Base-by-base conservation (phyloP, 1,140 invertebrate genomes). In the Scaptomyza graminum region DNA sequence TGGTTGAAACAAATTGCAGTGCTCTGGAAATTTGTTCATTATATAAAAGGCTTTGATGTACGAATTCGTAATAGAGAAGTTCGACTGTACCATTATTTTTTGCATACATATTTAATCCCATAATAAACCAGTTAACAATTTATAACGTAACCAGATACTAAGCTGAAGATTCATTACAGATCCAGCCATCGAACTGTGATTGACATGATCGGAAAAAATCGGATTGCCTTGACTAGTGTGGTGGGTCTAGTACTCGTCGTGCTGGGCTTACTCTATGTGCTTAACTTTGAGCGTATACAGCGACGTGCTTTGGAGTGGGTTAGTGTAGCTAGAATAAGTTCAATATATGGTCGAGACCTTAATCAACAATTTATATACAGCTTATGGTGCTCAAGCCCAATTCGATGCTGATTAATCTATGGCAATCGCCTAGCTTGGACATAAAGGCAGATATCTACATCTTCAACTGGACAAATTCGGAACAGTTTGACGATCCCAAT, bases 381-480 rank as follows among this genome's bases (percentile, higher is more conserved):
- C 46, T 83, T 1, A 89, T 89, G 79, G 79, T 79, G 5, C 61
- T 88, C 0, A 49, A 28, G 5, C 93, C 93, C 34, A 91, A 91
- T 6, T 94, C 95, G 0, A 92, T 92, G 49, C 94, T 94, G 46
- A 96, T 92, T 81, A 69, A 92, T 6, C 91, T 95, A 18, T 97
- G 96, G 96, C 92, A 94, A 76, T 93, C 94, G 64, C 95, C 95
- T 0, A 94, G 95, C 0, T 92, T 96, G 46, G 95, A 95, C 0
- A 94, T 97, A 82, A 94, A 93, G 75, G 93, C 97, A 16, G 94
- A 95, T 73, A 92, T 97, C 46, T 95, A 95, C 87, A 92, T 97
- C 18, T 97, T 95, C 78, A 97, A 97, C 90, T 97, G 96, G 95
- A 97, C 96, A 1, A 97, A 97, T 90, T 90, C 94, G 1, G 90